Base-by-base conservation (phyloP, 1,140 invertebrate species). In the Acromyrmex heyeri region DNA sequence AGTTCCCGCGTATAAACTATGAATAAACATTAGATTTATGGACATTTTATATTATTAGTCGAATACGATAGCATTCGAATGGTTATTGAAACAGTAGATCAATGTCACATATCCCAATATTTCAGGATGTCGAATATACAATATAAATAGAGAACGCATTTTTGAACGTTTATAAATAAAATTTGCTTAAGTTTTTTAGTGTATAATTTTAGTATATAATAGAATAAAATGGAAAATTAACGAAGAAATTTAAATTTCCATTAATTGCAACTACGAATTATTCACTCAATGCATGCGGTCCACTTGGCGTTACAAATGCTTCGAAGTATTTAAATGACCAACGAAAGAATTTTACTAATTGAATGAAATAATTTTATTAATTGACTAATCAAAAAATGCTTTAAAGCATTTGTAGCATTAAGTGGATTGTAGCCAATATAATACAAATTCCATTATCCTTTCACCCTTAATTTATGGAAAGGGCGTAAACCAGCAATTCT, bases 21-120 rank as follows among this genome's bases (percentile, higher is more conserved):
- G 77, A 81, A 81, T 81, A 69, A 81, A 81, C 65, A 69, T 69
- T 70, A 30, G 44, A 55, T 69, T 67, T 69, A 38, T 53, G 57
- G 44, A 44, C 30, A 69, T 38, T 34, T 53, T 16, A 81, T 78
- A 50, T 78, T 65, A 78, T 50, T 65, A 30, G 24, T 50, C 27
- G 61, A 44, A 48, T 62, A 34, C 24, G 10, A 14, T n/a, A 53
- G 21, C 18, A 14, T 21, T 8, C 14, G 44, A 21, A 24, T 34
- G 10, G 77, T 69, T 79, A 79, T 69, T 38, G 30, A 12, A 69
- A 34, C 21, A 10, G 48, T 69, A 48, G 30, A 69, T n/a, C 57
- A 69, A 14, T 16, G 21, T 34, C 8, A 10, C 1, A 24, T 38
- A 6, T 55, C 14, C 21, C 7, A 53, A 81, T 81, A 18, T 78